Evolutionary conservation across 2,113 vertebrate genomes (phyloP).

Genomic region (Sylvilagus bachmani): DNA sequence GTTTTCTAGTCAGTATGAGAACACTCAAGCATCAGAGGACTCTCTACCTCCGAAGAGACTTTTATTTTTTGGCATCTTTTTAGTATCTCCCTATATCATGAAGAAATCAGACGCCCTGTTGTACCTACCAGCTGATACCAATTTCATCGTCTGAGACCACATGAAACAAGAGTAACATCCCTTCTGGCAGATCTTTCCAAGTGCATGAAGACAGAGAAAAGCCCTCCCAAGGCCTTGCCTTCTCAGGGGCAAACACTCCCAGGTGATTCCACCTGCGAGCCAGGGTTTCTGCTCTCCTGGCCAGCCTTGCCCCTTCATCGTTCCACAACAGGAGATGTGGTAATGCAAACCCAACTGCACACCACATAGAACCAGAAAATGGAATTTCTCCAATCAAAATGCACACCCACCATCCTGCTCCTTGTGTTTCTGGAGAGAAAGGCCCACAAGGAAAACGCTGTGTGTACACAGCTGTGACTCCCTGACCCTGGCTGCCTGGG

Average conservation of each 20-base stretch:
- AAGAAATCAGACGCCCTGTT: not conserved
- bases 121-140: not conserved
- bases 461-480: not conserved
- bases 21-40: not conserved
- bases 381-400: not conserved
- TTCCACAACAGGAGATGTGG: not conserved
- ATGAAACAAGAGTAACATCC: not conserved
- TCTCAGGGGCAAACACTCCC: not conserved
- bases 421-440: not conserved
- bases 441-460: not conserved
- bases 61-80: not conserved
- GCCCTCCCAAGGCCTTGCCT: not conserved
- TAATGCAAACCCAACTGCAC: not conserved
- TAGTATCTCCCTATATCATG: not conserved
- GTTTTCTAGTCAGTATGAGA: not conserved
- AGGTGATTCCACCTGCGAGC: not conserved
- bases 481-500: not conserved
- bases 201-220: not conserved
- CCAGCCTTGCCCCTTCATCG: not conserved
- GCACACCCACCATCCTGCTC: not conserved
- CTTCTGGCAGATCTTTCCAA: not conserved
- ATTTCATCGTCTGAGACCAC: not conserved
- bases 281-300: not conserved
- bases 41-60: not conserved
- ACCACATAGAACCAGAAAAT: not conserved